These are phyloP conservation scores for Madoqua kirkii DNA, from an alignment of 2,113 vertebrate species.

Conservation along the genomic window DNA sequence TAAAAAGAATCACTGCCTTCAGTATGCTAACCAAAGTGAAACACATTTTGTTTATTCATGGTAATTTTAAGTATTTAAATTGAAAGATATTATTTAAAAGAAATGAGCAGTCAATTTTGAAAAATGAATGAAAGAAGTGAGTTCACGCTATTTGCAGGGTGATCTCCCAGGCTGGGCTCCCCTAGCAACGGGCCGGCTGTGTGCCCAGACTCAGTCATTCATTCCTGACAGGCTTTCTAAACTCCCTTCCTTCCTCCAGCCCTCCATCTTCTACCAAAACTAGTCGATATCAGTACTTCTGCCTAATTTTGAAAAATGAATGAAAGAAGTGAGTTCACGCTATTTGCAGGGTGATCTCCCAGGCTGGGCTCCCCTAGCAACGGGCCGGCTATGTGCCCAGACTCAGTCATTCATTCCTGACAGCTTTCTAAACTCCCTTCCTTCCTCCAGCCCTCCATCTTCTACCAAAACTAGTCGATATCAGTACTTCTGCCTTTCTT, in stretches of 20 bases:
- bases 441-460: not conserved
- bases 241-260: not conserved
- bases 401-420: not conserved
- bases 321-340: not conserved
- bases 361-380: not conserved
- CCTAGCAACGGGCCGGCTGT: not conserved
- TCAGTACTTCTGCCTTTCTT: not conserved
- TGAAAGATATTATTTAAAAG: not conserved
- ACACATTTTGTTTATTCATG: not conserved
- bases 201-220: not conserved
- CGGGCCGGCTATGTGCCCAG: not conserved
- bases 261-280: not conserved
- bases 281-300: not conserved
- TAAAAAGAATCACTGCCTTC: not conserved
- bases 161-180: not conserved
- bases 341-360: not conserved
- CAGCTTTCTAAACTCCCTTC: not conserved
- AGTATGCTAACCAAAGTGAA: constrained; percentile 2
- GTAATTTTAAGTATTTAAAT: constrained; percentile 23
- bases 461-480: not conserved
- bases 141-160: not conserved
- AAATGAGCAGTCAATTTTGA: not conserved
- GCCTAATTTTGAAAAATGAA: not conserved
- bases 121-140: not conserved
- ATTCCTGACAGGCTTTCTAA: not conserved